These are phyloP conservation scores for Pyrgus malvae DNA, from an alignment of 2,888 invertebrate genomes.

Conservation along the genomic window DNA sequence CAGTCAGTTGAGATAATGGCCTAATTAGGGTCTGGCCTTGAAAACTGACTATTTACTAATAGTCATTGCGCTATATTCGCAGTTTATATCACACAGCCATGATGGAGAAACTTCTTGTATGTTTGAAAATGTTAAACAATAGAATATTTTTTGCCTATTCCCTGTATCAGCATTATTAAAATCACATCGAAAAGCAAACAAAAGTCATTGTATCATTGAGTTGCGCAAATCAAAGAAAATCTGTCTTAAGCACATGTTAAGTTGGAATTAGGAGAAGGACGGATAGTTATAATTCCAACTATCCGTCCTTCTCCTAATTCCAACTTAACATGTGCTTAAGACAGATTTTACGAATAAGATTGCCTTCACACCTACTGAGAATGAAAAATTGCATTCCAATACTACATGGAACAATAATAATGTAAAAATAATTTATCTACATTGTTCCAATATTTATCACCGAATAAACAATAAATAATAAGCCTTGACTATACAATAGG, in stretches of 20 bases:
- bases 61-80: too few relatives aligned
- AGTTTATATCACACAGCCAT: slow-evolving; percentile 48
- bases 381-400: too few relatives aligned
- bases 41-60: too few relatives aligned
- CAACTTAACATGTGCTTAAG: too few relatives aligned
- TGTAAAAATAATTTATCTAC: not conserved
- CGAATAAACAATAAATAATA: not conserved
- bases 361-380: too few relatives aligned
- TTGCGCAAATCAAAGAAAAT: not conserved
- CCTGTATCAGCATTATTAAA: too few relatives aligned
- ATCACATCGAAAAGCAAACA: too few relatives aligned
- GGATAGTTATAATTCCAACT: not conserved
- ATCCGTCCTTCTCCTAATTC: not conserved
- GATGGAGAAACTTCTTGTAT: slow-evolving; percentile 50
- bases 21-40: too few relatives aligned
- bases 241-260: not conserved
- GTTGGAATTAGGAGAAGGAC: not conserved
- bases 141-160: not conserved
- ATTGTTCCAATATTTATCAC: not conserved
- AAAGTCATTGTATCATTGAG: not conserved
- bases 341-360: too few relatives aligned
- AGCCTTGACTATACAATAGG: too few relatives aligned
- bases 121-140: slow-evolving; percentile 41
- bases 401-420: too few relatives aligned
- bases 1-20: slow-evolving; percentile 79